Evolutionary conservation across 2,797 vertebrate species (phyloP), one percentile per base, ranked within the genome.

Genomic region (Sebastes minor): DNA sequence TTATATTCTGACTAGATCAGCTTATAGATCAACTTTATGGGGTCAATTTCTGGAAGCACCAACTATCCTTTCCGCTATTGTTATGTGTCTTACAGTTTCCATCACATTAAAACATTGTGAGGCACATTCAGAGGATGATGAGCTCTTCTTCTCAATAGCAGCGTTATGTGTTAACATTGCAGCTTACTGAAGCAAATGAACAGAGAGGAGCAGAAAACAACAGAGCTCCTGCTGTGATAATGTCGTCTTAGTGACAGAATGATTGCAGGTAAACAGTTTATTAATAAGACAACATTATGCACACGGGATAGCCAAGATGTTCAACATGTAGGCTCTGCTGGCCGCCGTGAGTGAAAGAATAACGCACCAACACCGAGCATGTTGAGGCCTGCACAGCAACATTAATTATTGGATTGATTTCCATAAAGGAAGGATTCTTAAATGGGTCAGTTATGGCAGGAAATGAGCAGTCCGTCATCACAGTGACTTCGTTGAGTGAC

Each of bases 241-340:
- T 30, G 32, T 14, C 3, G 0, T 49, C 20, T 27, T 8, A 32
- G 69, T 33, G 74, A 66, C 71, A 59, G 63, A 71, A 23, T 9
- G 25, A 71, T 64, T 70, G 76, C 75, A 74, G 75, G 57, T 82
- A 76, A 80, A 76, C 33, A 32, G 18, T 35, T 33, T 32, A 75
- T 80, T 59, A 67, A 80, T 80, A 62, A 77, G 33, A 9, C 68
- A 27, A 22, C 2, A 52, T 74, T 35, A 49, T 53, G 62, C 64
- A 33, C 33, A 52, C 35, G 20, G 25, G 57, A 25, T 25, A 61
- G 11, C 7, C 28, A 23, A 11, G n/a, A 53, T 32, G 14, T 35
- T 38, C 38, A 28, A 25, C 27, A 63, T 46, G 65, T 0, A 12
- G 1, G 20, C 27, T 14, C 22, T 27, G 25, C 23, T 76, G 27